Evolutionary conservation across 2,113 vertebrate genomes (phyloP).

Genomic region (Psettodes erumei): DNA sequence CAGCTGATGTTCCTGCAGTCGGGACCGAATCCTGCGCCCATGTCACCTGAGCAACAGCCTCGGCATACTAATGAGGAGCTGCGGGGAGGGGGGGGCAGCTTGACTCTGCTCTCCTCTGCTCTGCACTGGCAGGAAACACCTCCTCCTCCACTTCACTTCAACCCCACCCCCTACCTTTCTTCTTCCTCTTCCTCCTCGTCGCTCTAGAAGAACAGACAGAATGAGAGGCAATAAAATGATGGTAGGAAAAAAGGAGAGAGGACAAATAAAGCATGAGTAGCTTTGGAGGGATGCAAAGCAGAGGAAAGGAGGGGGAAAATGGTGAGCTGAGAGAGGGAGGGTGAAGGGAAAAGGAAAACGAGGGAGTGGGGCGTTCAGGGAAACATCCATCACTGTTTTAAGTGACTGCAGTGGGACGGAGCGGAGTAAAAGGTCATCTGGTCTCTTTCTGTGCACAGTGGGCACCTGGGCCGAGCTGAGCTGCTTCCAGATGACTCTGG

Average conservation of each 20-base stretch:
- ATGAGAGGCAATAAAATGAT: constrained; percentile 25
- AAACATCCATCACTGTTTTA: constrained; percentile 79
- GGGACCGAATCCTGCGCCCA: constrained; percentile 52
- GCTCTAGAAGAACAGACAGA: constrained; percentile 57
- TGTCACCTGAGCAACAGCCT: constrained; percentile 68
- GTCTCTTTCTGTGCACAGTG: constrained; percentile 65
- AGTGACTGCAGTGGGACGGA: constrained; percentile 76
- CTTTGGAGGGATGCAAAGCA: too few relatives aligned
- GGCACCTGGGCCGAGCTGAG: constrained; percentile 70
- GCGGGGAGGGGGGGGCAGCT: background rate
- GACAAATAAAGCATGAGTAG: too few relatives aligned
- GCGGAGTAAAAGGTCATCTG: constrained; percentile 73
- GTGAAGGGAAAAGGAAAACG: background rate
- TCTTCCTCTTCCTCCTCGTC: constrained; percentile 53
- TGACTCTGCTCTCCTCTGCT: constrained; percentile 24
- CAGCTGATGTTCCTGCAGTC: constrained; percentile 56
- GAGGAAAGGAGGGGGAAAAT: background rate
- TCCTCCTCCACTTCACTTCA: constrained; percentile 29
- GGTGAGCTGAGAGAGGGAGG: constrained; percentile 12
- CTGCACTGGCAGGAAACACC: constrained; percentile 30
- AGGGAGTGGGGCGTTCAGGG: constrained; percentile 34
- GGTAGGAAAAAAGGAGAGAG: constrained; percentile 13
- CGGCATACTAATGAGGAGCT: constrained; percentile 68
- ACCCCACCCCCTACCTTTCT: background rate
- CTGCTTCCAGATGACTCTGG: constrained; percentile 59